Evolutionary conservation across 2,797 vertebrate genomes (phyloP), one percentile per base, ranked within the genome.

Genomic region (Falco rusticolus): DNA sequence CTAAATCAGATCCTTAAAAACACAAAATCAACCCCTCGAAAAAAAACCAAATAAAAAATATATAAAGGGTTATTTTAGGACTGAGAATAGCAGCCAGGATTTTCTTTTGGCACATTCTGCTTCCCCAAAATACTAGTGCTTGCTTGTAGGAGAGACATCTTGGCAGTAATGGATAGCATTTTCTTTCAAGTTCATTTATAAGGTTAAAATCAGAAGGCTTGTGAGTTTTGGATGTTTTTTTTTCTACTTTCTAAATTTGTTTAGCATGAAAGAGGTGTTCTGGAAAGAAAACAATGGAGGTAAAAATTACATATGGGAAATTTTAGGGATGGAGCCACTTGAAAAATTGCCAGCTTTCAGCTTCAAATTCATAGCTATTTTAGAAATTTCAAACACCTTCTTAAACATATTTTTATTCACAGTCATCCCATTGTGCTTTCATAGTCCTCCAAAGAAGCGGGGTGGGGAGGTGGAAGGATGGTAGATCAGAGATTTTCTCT

Each of bases 121-220:
- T 81, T 90, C 69, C 87, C 72, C 60, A 83, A 64, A 96, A 95
- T 93, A 95, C 79, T 91, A 78, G 22, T 13, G 8, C 31, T 92
- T 83, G 43, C 64, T 88, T 83, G 60, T 84, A 86, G 77, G 31
- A 93, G 68, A 95, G 59, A 78, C 50, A 80, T 86, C 57, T 93
- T 97, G 90, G 69, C 91, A 94, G 83, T 94, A 95, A 84, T 65
- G 45, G 41, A 75, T 90, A 93, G 88, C 93, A 92, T 95, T 95
- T 96, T 85, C 45, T 93, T 88, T 94, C 85, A 91, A 94, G 85
- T 78, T 95, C 57, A 85, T 95, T 94, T 93, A 57, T 95, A 90
- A 95, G 91, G 87, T 96, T 95, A 95, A 96, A 94, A 89, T 75
- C 34, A 53, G 82, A 83, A 92, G 15, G 69, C 83, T 91, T 83